These are phyloP conservation scores for Vimba vimba DNA, from an alignment of 2,113 vertebrate genomes.

Conservation along the genomic window DNA sequence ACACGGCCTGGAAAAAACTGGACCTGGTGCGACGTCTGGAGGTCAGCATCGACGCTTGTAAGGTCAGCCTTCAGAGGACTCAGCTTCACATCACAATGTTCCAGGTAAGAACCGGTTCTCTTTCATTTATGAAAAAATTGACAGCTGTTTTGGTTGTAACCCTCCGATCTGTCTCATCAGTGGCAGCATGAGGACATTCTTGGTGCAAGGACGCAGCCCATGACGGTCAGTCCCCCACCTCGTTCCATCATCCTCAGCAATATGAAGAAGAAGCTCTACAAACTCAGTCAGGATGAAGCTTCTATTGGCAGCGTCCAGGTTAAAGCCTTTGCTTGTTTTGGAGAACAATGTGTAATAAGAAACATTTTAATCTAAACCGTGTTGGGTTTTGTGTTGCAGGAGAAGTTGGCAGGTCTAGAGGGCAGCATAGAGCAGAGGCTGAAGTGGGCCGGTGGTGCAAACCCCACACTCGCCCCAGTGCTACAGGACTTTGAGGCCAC, in stretches of 20 bases:
- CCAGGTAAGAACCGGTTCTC: conserved; percentile 77
- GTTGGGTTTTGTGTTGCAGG: conserved; percentile 71
- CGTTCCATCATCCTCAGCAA: conserved; percentile 92
- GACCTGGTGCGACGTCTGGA: conserved; percentile 92
- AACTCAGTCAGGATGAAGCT: conserved; percentile 93
- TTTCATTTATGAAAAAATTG: background rate
- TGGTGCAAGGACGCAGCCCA: conserved; percentile 85
- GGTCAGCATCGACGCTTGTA: conserved; percentile 87
- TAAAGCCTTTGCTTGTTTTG: background rate
- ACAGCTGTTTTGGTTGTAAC: background rate
- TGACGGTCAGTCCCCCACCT: conserved; percentile 89
- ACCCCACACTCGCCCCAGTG: conserved; percentile 92
- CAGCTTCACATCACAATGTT: conserved; percentile 97
- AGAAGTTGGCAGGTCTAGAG: conserved; percentile 92
- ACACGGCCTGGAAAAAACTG: conserved; percentile 96
- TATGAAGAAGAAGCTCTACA: conserved; percentile 99
- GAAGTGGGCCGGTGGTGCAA: conserved; percentile 98
- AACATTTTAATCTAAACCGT: background rate
- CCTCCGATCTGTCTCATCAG: conserved; percentile 65
- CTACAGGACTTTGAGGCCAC: conserved; percentile 98
- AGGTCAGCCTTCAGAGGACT: conserved; percentile 92
- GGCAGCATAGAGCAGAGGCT: conserved; percentile 97
- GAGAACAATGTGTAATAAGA: background rate
- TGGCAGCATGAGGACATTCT: conserved; percentile 98
- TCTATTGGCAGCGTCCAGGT: conserved; percentile 92